Evolutionary conservation across 1,140 invertebrate species (phyloP), one percentile per base, ranked within the genome.

Genomic region (Aculops lycopersici): DNA sequence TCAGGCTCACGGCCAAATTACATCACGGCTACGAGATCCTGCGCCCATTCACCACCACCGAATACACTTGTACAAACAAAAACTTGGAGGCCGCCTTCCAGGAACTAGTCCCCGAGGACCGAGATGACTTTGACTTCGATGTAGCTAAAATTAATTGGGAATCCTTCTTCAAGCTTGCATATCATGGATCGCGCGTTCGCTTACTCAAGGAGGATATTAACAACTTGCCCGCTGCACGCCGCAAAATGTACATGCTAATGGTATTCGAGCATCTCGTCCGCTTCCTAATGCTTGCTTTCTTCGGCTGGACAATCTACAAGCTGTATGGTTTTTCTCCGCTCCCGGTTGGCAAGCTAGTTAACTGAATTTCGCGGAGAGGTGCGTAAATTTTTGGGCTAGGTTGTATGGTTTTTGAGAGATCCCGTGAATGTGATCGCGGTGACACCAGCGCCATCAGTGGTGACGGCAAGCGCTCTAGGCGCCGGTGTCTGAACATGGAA

Each of bases 1-100:
- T 31, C 8, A 31, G n/a, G n/a, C 55, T 84, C 13, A 76, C 84
- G 50, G 61, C 70, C 12, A 70, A 72, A 46, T 65, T 88, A 5
- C 72, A 71, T 48, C 68, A 68, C 36, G 72, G 76, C 0, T 71
- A 72, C 21, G 57, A 58, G 4, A 74, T 72, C 2, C 49, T 90
- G 3, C 59, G 69, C 37, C 75, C 71, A 49, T 92, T 83, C 49
- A 65, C 75, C 0, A 67, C 62, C 0, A 68, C 75, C 44, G 64
- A 79, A 51, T 90, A 80, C 79, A 59, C 61, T 4, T 88, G 86
- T 50, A 51, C 58, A 17, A 78, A 78, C 46, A 55, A 65, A 1
- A 80, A 81, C 44, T 62, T 74, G 19, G 48, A 68, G 8, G 51
- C 57, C 1, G 52, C 88, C 14, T 60, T 70, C 41, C 51, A 58